These are phyloP conservation scores for Cynopterus sphinx DNA, from an alignment of 2,797 vertebrate species.

Conservation along the genomic window DNA sequence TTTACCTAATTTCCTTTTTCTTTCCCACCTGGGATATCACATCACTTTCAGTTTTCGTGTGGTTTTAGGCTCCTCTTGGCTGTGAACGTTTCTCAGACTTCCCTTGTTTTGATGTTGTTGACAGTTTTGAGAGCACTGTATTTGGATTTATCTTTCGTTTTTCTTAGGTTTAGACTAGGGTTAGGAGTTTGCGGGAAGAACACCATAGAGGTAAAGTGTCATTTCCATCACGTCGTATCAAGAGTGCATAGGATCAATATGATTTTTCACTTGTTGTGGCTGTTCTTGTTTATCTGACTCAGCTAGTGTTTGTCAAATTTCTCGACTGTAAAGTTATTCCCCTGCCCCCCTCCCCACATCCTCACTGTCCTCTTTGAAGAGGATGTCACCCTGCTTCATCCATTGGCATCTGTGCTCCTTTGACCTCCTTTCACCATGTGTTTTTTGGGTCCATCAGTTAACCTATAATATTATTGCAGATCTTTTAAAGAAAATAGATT, in stretches of 20 bases:
- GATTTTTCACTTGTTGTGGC: neutral
- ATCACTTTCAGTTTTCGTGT: neutral
- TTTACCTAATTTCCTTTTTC: neutral
- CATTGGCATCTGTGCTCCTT: neutral
- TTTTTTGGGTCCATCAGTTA: neutral
- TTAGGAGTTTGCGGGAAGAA: neutral
- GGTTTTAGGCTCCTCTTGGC: neutral
- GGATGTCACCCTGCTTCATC: neutral
- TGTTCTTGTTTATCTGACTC: neutral
- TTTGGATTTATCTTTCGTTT: neutral
- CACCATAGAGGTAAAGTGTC: neutral
- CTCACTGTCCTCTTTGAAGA: neutral
- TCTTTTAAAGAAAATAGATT: neutral
- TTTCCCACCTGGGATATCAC: neutral
- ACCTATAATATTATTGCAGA: neutral
- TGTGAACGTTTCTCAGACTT: neutral
- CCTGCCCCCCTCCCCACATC: rapidly evolving
- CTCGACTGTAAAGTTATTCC: neutral
- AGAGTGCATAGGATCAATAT: too few species aligned
- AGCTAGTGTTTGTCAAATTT: neutral
- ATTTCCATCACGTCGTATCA: neutral
- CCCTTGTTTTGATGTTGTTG: neutral
- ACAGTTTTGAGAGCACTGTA: neutral
- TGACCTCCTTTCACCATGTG: neutral
- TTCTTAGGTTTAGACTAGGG: neutral